Base-by-base conservation (phyloP, 2,888 invertebrate genomes). In the Drosophila cognata region DNA sequence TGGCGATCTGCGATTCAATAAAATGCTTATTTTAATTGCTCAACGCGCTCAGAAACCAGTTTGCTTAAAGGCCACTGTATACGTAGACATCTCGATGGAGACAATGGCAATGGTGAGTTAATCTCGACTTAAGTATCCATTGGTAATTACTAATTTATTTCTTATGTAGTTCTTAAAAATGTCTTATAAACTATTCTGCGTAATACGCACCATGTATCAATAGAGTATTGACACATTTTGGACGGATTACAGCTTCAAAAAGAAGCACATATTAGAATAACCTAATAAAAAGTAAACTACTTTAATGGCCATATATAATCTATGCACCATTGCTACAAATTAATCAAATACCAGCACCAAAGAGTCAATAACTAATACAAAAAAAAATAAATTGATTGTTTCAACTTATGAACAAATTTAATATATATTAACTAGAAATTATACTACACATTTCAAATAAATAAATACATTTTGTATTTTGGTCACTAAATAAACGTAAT, bases 131-230 rank as follows among this genome's bases (percentile, higher is more conserved):
- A 8, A 1, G 28, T 6, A 28, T 33, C 1, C 2, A 5, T 0
- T 25, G 7, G 13, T 18, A 33, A 31, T 25, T 29, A 21, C 28
- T 8, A 10, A 10, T 36, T 21, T 0, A 25, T 41, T 55, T 53
- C 6, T 0, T 2, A 11, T 46, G 18, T 46, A 91, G 90, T 86
- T 91, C 25, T 35, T 84, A 4, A 79, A 82, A 31, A 75, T 87
- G 63, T 84, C 91, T 0, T 90, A 91, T 53, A 82, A 81, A 60
- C 81, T 90, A 43, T 91, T 91, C 57, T 82, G 90, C 7, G 51
- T 79, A 0, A 74, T 91, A 43, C 79, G 89, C 11, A 90, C 91
- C 0, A 91, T 91, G 86, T 91, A 91, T 68, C 73, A 82, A 56
- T 84, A 69, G 56, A 38, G 6, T 13, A 55, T 10, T 6, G 13